phyloP scores from a whole-genome alignment of 2,888 invertebrate species.

The Lampropteryx suffumata region DNA sequence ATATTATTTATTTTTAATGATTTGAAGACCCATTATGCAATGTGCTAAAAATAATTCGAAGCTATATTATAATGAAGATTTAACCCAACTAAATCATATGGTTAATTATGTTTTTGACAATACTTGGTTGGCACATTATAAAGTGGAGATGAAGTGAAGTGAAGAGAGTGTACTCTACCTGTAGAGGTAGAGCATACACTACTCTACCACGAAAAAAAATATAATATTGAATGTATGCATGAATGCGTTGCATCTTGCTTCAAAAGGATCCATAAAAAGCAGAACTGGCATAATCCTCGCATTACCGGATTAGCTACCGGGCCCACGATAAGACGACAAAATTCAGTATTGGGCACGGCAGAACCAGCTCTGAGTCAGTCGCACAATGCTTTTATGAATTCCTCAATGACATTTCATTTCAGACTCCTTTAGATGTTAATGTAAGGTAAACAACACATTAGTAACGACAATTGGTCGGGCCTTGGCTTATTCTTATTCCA shows the following conservation, averaged over 20 bases:
- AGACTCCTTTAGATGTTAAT: slow-evolving; percentile 48
- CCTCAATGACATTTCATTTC: slow-evolving; percentile 48
- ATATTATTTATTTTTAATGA: too few species aligned
- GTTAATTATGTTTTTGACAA: too few species aligned
- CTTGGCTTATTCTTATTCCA: slow-evolving; percentile 64
- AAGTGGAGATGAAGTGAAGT: too few species aligned
- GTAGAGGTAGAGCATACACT: not conserved
- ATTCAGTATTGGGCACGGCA: slow-evolving; percentile 20
- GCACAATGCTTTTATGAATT: slow-evolving; percentile 20
- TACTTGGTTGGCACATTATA: too few species aligned
- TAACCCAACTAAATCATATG: too few species aligned
- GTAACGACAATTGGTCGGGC: slow-evolving; percentile 64
- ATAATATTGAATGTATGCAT: slow-evolving; percentile 7
- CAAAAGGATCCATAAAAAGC: slow-evolving; percentile 14
- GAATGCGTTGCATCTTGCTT: slow-evolving; percentile 13
- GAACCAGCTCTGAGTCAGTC: slow-evolving; percentile 17
- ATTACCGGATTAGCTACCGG: slow-evolving; percentile 59
- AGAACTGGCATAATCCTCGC: slow-evolving; percentile 36
- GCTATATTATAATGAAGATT: too few species aligned
- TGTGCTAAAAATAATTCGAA: too few species aligned
- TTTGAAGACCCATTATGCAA: too few species aligned
- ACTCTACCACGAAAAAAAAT: slow-evolving; percentile 9
- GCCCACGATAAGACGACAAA: slow-evolving; percentile 34
- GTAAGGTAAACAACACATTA: slow-evolving; percentile 73
- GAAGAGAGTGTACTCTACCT: too few species aligned